Base-by-base conservation (phyloP, 2,888 invertebrate species). In the Panopea generosa region DNA sequence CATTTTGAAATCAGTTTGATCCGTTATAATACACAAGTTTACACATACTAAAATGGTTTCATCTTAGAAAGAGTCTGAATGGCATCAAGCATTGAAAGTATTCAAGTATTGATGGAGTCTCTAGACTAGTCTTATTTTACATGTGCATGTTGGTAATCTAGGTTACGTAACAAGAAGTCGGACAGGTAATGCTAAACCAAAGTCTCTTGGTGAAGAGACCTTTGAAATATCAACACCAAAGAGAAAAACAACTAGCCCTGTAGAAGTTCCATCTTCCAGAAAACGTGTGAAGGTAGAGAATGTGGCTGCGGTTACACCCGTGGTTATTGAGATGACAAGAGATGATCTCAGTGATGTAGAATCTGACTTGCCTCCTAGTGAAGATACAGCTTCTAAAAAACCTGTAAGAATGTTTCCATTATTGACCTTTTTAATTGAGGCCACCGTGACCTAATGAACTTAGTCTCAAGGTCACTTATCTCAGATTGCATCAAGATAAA, bases 131-230 rank as follows among this genome's bases (percentile, higher is more conserved):
- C n/a, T n/a, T n/a, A n/a, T n/a, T n/a, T n/a, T n/a, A n/a, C n/a
- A n/a, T n/a, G n/a, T n/a, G n/a, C n/a, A n/a, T n/a, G n/a, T n/a
- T n/a, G n/a, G n/a, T n/a, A n/a, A 4, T 33, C 33, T 33, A 50
- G 80, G 66, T 7, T 69, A 73, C 33, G 67, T 80, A 18, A 80
- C 80, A 2, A 69, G 80, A 49, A 73, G 76, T 38, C 47, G 76
- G 16, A 76, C 76, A 14, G 80, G 80, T n/a, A 62, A 57, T 11
- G 65, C 66, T 6, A 80, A 73, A 38, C 80, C 80, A 9, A 80
- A 80, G 49, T 50, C 63, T n/a, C 33, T 79, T 4, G 68, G 68
- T 69, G 72, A 73, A 3, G 61, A 67, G 2, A 62, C 49, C 20
- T 72, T 53, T 53, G 71, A 72, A 38, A 62, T 59, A 14, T 33